Evolutionary conservation across 2,888 invertebrate species (phyloP), one percentile per base, ranked within the genome.

Genomic region (Adela reaumurella): DNA sequence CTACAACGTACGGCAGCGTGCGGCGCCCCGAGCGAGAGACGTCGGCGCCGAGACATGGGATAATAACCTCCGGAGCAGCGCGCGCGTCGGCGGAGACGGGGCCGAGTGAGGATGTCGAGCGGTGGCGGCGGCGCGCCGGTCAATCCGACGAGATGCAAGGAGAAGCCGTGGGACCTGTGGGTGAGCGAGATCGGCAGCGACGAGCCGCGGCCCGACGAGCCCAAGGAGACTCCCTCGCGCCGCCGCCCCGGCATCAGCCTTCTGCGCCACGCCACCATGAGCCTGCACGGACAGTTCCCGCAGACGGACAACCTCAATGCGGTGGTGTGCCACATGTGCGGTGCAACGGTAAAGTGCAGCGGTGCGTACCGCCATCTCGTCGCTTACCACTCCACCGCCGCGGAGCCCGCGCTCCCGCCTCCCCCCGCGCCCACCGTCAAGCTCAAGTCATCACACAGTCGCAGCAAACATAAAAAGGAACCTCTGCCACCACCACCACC

Each of bases 271-370:
- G 70, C 83, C 69, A 86, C 86, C 65, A 90, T 90, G 84, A 83
- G 83, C 57, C 82, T 90, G 50, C 91, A 88, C 68, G 90, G 90
- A 45, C 81, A 88, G 59, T 88, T 88, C 60, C 92, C 92, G 19
- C 88, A 89, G 60, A 83, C 85, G 68, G 90, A 91, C 70, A 81
- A 84, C 53, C 84, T 91, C 58, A 86, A 86, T 64, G 85, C 89
- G 52, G 89, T 90, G 52, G 84, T 90, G 57, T 92, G 92, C 70
- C 88, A 88, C 68, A 81, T 86, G 65, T 92, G 92, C 67, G 86
- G 85, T 55, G 83, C 86, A 56, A 84, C 87, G 62, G 85, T 91
- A 58, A 90, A 90, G 72, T 89, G 89, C 58, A 87, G 89, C 66
- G 90, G 90, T 46, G 83, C 89, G 48, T 85, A 85, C 60, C 82